These are phyloP conservation scores for Epizoanthus scotinus DNA, from an alignment of 92 coral and sea anemone species.

Conservation along the genomic window DNA sequence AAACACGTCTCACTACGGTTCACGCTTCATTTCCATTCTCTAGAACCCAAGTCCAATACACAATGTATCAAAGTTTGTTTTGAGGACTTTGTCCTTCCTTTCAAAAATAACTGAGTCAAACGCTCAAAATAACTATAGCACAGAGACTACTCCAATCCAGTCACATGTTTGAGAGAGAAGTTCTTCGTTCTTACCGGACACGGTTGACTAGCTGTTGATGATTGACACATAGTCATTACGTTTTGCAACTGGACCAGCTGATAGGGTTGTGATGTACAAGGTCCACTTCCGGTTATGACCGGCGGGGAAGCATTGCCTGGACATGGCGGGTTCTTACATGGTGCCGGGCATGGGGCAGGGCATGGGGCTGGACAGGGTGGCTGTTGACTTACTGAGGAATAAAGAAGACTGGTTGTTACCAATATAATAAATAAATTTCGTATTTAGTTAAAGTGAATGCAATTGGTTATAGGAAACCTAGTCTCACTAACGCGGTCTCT, in stretches of 20 bases:
- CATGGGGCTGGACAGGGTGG: not conserved
- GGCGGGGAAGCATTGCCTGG: not conserved
- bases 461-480: too few species aligned
- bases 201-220: slow-evolving; percentile 1
- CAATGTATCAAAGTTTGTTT: too few species aligned
- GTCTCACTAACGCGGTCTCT: too few species aligned
- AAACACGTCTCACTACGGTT: too few species aligned
- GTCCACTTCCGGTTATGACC: not conserved
- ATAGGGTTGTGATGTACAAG: slow-evolving; percentile 17
- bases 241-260: slow-evolving; percentile 38
- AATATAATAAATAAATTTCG: too few species aligned
- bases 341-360: slow-evolving; percentile 12
- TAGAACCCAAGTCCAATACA: too few species aligned
- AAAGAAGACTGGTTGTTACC: not conserved
- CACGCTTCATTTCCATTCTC: too few species aligned
- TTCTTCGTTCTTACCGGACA: not conserved
- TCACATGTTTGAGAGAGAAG: not conserved
- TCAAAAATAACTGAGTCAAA: too few species aligned
- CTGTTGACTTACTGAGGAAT: slow-evolving; percentile 11
- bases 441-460: too few species aligned
- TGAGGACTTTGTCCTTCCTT: too few species aligned
- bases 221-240: not conserved
- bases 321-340: slow-evolving; percentile 16
- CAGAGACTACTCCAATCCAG: too few species aligned
- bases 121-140: too few species aligned